Evolutionary conservation across 2,888 invertebrate species (phyloP), one percentile per base, ranked within the genome.

Genomic region (Sylvicola cinctus): DNA sequence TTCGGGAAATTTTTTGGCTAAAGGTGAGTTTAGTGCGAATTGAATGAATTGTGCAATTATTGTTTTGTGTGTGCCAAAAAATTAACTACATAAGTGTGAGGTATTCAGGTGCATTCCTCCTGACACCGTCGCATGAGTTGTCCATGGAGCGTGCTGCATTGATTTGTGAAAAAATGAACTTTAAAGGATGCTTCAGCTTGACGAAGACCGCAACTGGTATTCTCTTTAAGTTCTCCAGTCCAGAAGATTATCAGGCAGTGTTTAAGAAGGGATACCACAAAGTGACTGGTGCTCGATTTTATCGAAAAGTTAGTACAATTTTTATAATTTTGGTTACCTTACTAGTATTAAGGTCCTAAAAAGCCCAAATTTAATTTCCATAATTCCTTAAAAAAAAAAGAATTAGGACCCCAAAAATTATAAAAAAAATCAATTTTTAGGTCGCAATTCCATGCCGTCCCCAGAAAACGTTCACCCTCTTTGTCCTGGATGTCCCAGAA

Each of bases 121-220:
- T 84, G 45, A 84, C 84, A 31, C 84, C 84, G 29, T 81, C 81
- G 34, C 79, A 81, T 59, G 83, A 84, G 50, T 64, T 84, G 45
- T 79, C 75, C 51, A 72, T 84, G 69, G 83, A 84, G 59, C 79
- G 81, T 44, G 83, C 83, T 3, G 78, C 80, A 29, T 65, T 75
- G 45, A 80, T 84, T 49, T 81, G 81, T 61, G 84, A 84, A 64
- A 83, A 83, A 56, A 78, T 84, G 71, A 80, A 76, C 60, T 81
- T 84, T 60, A 74, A 78, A 47, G 81, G 81, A 35, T 78, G 80
- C 48, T 84, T 83, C 61, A 79, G 79, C 44, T 63, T 84, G 45
- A 83, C 83, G 41, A 83, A 81, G 64, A 84, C 84, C 2, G 83
- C 84, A 33, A 84, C 83, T 30, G 84, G 84, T 37, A 83, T 84